Base-by-base conservation (phyloP, 2,113 vertebrate genomes). In the Eurystomus gularis region DNA sequence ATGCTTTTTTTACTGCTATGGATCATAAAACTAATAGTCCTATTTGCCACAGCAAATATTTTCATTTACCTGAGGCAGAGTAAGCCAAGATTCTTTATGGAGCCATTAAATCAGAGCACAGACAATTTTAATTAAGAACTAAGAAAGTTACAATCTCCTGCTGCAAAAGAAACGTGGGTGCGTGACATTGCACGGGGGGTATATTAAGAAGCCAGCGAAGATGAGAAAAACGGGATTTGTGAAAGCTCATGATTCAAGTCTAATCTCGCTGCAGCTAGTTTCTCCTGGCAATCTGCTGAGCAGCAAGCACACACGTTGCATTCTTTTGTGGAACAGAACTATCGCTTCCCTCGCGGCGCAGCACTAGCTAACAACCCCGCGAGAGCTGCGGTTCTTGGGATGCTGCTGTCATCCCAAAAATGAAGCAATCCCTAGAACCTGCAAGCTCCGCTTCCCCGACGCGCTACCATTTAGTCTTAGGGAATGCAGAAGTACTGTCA, bases 1-100 rank as follows among this genome's bases (percentile, higher is more conserved):
- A 93, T 93, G 62, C 64, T 49, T 70, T 49, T 70, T 91, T 96
- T 96, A 94, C 88, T 77, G 86, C 79, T 90, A 60, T 52, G 86
- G 55, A 75, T 94, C 93, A 89, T 97, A 98, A 98, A 98, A 93
- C 85, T 95, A 98, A 98, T 64, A 97, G 96, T 24, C 60, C 93
- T 91, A 94, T 97, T 98, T 97, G 96, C 92, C 95, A 96, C 81
- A 94, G 96, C 94, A 97, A 98, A 97, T 96, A 96, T 97, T 98
- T 98, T 97, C 62, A 88, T 96, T 97, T 95, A 97, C 95, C 93
- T 96, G 93, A 93, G 95, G 91, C 78, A 89, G 79, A 93, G n/a
- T 54, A 93, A 97, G 93, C 73, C 66, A 88, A 94, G 40, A 78
- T 31, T 61, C 70, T 97, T 97, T 95, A 97, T 92, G 88, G 62